These are phyloP conservation scores for Anthopleura sola DNA, from an alignment of 64 coral and sea anemone species.

Conservation along the genomic window DNA sequence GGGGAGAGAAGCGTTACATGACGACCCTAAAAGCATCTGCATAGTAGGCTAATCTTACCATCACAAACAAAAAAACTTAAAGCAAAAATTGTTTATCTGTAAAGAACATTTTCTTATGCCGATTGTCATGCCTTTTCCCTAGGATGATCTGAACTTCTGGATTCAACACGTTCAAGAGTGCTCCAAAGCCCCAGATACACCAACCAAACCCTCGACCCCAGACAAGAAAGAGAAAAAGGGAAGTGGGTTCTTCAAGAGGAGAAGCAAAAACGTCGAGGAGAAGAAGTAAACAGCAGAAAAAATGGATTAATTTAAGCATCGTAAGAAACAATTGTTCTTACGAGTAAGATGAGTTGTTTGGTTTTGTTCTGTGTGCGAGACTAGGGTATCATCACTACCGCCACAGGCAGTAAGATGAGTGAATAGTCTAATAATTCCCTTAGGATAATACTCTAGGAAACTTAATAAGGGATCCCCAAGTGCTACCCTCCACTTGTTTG, in stretches of 20 bases:
- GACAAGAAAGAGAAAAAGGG: constrained; percentile 67
- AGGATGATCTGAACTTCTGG: constrained; percentile 89
- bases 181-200: constrained; percentile 3
- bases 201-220: constrained; percentile 28
- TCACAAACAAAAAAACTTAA: no score
- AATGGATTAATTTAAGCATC: not conserved
- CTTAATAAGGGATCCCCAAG: not conserved
- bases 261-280: constrained; percentile 83
- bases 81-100: no score
- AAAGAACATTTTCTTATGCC: not conserved
- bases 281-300: constrained; percentile 29
- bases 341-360: not conserved
- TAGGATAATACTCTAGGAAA: not conserved
- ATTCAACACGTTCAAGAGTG: constrained; percentile 73
- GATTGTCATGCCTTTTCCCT: not conserved
- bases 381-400: not conserved
- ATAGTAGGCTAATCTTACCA: no score
- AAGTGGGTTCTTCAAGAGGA: constrained; percentile 83
- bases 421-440: not conserved
- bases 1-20: no score
- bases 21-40: no score
- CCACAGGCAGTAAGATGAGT: not conserved
- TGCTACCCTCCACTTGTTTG: not conserved
- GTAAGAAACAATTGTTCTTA: not conserved
- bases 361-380: not conserved